A percentile compares a stretch with the other conserved stretches of the same genome.
Conservation (phyloP, 2,888 invertebrate species). For the Ommatoiulus sabulosus region DNA sequence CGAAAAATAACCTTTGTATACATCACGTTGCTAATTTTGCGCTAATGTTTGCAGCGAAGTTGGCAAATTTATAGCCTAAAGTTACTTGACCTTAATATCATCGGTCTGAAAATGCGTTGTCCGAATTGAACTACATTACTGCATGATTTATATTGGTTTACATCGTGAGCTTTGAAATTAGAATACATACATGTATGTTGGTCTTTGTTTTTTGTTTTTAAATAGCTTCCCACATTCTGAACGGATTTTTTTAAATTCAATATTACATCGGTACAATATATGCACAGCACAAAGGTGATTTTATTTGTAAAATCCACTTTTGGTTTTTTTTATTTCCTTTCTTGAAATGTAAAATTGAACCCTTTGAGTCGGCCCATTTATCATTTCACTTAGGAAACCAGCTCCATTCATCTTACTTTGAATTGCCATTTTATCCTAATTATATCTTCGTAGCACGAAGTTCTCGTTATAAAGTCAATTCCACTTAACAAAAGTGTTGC, state of each 20-base stretch:
- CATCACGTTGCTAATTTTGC: no score
- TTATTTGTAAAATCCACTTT: neutral
- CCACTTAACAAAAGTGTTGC: neutral
- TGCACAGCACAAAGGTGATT: neutral
- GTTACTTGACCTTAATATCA: neutral
- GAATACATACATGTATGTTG: neutral
- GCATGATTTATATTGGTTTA: neutral
- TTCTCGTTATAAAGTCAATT: conserved; percentile 21
- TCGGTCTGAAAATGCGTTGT: neutral
- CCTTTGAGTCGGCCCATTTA: conserved; percentile 25
- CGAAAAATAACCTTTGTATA: no score
- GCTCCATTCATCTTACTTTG: conserved; percentile 12
- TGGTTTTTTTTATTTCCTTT: neutral
- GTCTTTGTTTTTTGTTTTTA: neutral
- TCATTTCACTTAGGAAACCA: conserved; percentile 2
- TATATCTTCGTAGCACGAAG: neutral
- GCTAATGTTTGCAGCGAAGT: no score
- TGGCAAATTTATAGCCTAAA: no score
- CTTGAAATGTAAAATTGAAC: neutral
- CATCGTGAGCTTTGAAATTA: neutral
- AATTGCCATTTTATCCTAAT: conserved; percentile 27
- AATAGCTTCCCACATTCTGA: neutral
- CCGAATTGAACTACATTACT: neutral
- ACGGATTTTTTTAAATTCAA: neutral
- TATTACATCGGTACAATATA: neutral